Evolutionary conservation across 2,113 vertebrate genomes (phyloP).

Genomic region (Planiliza haematocheilus): DNA sequence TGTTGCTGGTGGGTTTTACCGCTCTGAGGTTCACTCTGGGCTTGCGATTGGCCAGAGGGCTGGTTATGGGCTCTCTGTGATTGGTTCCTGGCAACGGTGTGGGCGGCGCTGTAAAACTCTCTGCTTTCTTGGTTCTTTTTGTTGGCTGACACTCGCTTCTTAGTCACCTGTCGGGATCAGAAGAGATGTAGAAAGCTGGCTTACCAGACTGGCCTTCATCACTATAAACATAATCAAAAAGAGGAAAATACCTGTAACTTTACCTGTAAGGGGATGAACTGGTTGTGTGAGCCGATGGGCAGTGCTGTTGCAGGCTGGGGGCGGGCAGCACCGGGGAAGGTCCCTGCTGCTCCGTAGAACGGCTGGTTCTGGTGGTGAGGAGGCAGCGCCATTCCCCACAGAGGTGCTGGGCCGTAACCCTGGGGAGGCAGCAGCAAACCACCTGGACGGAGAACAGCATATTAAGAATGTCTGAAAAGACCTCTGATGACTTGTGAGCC

Average conservation of each 20-base stretch:
- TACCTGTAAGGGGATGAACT: slow-evolving; percentile 97
- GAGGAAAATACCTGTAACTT: slow-evolving; percentile 27
- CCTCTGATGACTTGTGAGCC: too few relatives aligned
- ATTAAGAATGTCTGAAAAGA: too few relatives aligned
- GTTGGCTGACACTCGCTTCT: slow-evolving; percentile 92
- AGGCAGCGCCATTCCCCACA: slow-evolving; percentile 85
- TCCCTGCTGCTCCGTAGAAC: slow-evolving; percentile 83
- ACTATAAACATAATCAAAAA: neutral
- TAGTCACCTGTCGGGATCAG: slow-evolving; percentile 90
- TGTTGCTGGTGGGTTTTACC: slow-evolving; percentile 58
- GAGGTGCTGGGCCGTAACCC: slow-evolving; percentile 82
- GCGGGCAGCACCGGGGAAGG: slow-evolving; percentile 83
- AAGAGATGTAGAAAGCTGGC: neutral
- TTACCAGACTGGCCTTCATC: neutral
- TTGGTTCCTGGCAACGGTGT: slow-evolving; percentile 70
- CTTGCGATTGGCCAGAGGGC: slow-evolving; percentile 29
- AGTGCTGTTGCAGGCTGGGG: slow-evolving; percentile 74
- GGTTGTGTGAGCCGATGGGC: slow-evolving; percentile 90
- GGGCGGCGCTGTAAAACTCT: slow-evolving; percentile 84
- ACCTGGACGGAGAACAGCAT: slow-evolving; percentile 51
- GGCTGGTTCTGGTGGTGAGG: slow-evolving; percentile 84
- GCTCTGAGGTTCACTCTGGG: slow-evolving; percentile 32
- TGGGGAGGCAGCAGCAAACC: slow-evolving; percentile 86
- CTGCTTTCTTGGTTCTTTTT: slow-evolving; percentile 88
- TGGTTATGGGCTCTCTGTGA: slow-evolving; percentile 49